Evolutionary conservation across 2,888 invertebrate genomes (phyloP), one percentile per base, ranked within the genome.

Genomic region (Parelbella ahira): DNA sequence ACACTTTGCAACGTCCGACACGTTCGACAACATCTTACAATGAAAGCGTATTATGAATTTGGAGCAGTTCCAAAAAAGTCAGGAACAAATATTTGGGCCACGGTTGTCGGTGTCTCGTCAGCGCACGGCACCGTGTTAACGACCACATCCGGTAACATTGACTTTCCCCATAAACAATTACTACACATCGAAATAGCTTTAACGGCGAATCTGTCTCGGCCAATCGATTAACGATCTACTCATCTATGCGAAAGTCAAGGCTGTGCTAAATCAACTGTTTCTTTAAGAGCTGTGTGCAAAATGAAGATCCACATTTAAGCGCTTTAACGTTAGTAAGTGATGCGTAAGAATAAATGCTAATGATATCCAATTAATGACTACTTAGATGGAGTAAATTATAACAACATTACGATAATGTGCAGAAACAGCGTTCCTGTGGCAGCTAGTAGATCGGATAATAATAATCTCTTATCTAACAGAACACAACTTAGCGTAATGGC

Each of bases 141-240:
- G 65, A 63, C 63, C 67, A 69, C 78, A 71, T 84, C 84, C 83
- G 82, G 75, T 83, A 84, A 76, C 86, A 82, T 81, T 82, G 80
- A 83, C 81, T 82, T 81, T 83, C 78, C 72, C 71, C 67, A 60
- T 56, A 82, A 81, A 83, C 79, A 78, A 15, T 15, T 3, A 69
- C 68, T 61, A 57, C 46, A 53, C 52, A 57, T 69, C 45, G 53
- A 68, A 76, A 79, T 76, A 80, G 68, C 65, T 63, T 72, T 71
- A 15, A 15, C 15, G 15, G 4, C 15, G n/a, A n/a, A n/a, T n/a
- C n/a, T n/a, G n/a, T n/a, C n/a, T n/a, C n/a, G n/a, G n/a, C n/a
- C n/a, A n/a, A n/a, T n/a, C n/a, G n/a, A n/a, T n/a, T n/a, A n/a
- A n/a, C n/a, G n/a, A n/a, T n/a, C n/a, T n/a, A n/a, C n/a, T n/a